These are phyloP conservation scores for Parthenolecanium corni DNA, from an alignment of 2,888 invertebrate genomes.

Conservation along the genomic window DNA sequence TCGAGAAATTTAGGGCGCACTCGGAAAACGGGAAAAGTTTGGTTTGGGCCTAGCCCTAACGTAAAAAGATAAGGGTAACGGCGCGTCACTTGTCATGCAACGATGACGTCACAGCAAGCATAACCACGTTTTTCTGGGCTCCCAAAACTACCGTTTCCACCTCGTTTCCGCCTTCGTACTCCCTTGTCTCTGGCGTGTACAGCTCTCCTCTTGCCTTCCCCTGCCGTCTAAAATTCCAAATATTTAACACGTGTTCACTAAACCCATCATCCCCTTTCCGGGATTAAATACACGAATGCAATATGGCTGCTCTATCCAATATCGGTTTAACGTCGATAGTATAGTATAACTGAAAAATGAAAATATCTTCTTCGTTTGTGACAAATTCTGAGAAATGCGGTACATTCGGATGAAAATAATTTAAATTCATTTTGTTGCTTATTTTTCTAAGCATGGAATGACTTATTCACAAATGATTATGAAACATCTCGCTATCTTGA, in stretches of 20 bases:
- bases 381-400: too few species aligned
- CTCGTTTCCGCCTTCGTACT: slow-evolving; percentile 9
- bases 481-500: too few species aligned
- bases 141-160: slow-evolving; percentile 11
- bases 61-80: slow-evolving; percentile 28
- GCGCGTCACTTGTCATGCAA: slow-evolving; percentile 28
- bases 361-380: too few species aligned
- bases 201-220: too few species aligned
- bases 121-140: neutral
- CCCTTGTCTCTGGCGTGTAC: too few species aligned
- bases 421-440: neutral
- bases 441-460: neutral
- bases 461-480: too few species aligned
- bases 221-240: slow-evolving; percentile 18
- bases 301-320: slow-evolving; percentile 19
- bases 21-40: slow-evolving; percentile 20
- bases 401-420: too few species aligned
- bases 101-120: slow-evolving; percentile 24
- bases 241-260: slow-evolving; percentile 25
- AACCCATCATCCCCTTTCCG: slow-evolving; percentile 28
- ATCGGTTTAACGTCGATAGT: neutral
- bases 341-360: neutral
- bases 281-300: slow-evolving; percentile 26
- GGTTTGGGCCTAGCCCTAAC: slow-evolving; percentile 27
- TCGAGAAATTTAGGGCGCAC: slow-evolving; percentile 4